A percentile compares a stretch with the other conserved stretches of the same genome.
phyloP scores from a whole-genome alignment of 1,140 invertebrate species.

The Archivesica marissinica region DNA sequence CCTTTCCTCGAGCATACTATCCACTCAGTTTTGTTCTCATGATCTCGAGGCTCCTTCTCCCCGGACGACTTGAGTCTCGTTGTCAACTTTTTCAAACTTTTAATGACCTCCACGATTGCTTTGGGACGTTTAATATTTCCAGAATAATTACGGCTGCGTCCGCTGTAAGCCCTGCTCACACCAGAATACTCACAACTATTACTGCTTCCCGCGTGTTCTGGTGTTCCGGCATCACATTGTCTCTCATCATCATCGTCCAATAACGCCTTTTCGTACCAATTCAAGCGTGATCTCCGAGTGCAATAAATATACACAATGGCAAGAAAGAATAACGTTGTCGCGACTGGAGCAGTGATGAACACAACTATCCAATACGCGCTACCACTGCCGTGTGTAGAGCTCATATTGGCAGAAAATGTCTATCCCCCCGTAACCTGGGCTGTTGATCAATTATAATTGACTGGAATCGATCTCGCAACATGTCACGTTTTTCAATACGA shows the following conservation, averaged over 20 bases:
- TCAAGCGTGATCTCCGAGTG: constrained; percentile 71
- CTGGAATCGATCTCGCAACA: not conserved
- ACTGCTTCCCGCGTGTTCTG: constrained; percentile 22
- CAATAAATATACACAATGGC: constrained; percentile 69
- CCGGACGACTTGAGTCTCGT: constrained; percentile 35
- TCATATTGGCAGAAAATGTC: constrained; percentile 13
- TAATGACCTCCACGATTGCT: constrained; percentile 50
- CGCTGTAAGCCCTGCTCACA: not conserved
- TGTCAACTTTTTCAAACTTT: constrained; percentile 47
- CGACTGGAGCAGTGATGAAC: constrained; percentile 64
- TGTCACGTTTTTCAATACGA: too few species aligned
- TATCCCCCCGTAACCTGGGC: not conserved
- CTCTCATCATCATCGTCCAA: constrained; percentile 61
- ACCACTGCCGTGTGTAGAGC: not conserved
- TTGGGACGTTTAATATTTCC: not conserved
- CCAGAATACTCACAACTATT: not conserved
- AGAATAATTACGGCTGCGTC: not conserved
- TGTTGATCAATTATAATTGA: constrained; percentile 14
- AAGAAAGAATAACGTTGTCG: constrained; percentile 60
- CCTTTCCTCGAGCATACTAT: constrained; percentile 54
- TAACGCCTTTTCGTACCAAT: constrained; percentile 74
- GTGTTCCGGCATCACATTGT: not conserved
- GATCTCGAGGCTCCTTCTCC: not conserved
- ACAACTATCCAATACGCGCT: constrained; percentile 66
- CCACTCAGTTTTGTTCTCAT: constrained; percentile 45